These are phyloP conservation scores for Leucania comma DNA, from an alignment of 2,888 invertebrate genomes.

Conservation along the genomic window DNA sequence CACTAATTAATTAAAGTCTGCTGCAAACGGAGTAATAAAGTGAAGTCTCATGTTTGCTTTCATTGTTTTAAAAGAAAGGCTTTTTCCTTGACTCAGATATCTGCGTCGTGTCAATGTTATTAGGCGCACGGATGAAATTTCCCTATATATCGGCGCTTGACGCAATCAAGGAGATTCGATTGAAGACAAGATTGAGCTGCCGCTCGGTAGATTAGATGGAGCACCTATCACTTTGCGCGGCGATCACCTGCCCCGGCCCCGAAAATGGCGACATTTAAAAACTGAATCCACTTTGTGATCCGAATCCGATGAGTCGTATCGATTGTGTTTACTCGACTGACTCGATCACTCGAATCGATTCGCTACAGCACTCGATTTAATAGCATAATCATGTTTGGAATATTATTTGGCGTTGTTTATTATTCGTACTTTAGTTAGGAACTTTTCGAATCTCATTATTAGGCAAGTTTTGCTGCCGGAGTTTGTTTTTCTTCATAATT, in stretches of 20 bases:
- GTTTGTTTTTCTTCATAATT: slow-evolving; percentile 64
- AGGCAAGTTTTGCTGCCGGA: slow-evolving; percentile 51
- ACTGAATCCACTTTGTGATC: slow-evolving; percentile 73
- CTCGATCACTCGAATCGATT: slow-evolving; percentile 64
- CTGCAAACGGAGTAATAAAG: slow-evolving; percentile 82
- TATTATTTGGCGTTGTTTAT: slow-evolving; percentile 62
- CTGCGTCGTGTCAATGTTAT: slow-evolving; percentile 60
- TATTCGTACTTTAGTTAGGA: slow-evolving; percentile 60
- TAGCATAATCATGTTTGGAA: slow-evolving; percentile 66
- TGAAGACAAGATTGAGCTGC: slow-evolving; percentile 76
- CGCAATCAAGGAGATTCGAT: slow-evolving; percentile 80
- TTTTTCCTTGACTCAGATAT: slow-evolving; percentile 55
- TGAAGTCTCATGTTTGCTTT: slow-evolving; percentile 77
- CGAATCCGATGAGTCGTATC: slow-evolving; percentile 69
- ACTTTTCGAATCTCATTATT: slow-evolving; percentile 63
- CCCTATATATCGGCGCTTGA: slow-evolving; percentile 72
- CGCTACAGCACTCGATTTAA: slow-evolving; percentile 60
- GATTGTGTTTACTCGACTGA: slow-evolving; percentile 72
- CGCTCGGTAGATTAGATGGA: slow-evolving; percentile 75
- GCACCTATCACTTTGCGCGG: slow-evolving; percentile 73
- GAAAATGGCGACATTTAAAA: slow-evolving; percentile 70
- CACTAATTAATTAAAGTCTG: slow-evolving; percentile 87
- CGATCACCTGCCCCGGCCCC: slow-evolving; percentile 73
- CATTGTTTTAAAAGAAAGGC: slow-evolving; percentile 73
- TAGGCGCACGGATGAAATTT: slow-evolving; percentile 62